These are phyloP conservation scores for Drosophila nasuta DNA, from an alignment of 1,140 invertebrate species.

Conservation along the genomic window DNA sequence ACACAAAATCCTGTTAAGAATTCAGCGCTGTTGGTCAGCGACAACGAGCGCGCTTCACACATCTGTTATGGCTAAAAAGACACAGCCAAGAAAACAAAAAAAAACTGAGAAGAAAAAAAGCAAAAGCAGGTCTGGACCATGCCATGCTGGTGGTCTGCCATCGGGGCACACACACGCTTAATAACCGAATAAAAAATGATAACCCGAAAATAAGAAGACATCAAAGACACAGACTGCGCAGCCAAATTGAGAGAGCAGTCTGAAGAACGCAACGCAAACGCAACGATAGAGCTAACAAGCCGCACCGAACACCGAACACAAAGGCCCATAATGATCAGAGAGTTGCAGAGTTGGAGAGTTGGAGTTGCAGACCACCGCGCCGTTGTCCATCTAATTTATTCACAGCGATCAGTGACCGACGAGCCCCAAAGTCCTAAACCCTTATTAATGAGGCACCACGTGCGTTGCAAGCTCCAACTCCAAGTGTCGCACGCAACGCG, in stretches of 20 bases:
- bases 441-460: conserved; percentile 75
- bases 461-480: conserved; percentile 23
- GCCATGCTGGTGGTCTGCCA: conserved; percentile 59
- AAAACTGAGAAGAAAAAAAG: not conserved
- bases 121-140: not conserved
- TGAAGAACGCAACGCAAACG: conserved; percentile 8
- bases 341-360: conserved; percentile 23
- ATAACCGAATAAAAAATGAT: conserved; percentile 84
- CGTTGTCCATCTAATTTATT: conserved; percentile 71
- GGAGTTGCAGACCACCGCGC: conserved; percentile 60
- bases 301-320: conserved; percentile 47
- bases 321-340: conserved; percentile 74
- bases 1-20: conserved; percentile 55
- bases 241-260: conserved; percentile 69
- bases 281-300: conserved; percentile 66
- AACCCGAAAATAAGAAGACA: conserved; percentile 83
- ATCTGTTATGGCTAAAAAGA: conserved; percentile 60
- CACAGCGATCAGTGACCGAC: conserved; percentile 62
- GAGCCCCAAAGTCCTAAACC: conserved; percentile 59
- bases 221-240: conserved; percentile 59
- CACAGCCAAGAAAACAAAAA: not conserved
- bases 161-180: conserved; percentile 59
- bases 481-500: conserved; percentile 82
- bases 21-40: conserved; percentile 1
- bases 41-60: conserved; percentile 65